Evolutionary conservation across 2,888 invertebrate species (phyloP), one percentile per base, ranked within the genome.

Genomic region (Proisotoma minuta): DNA sequence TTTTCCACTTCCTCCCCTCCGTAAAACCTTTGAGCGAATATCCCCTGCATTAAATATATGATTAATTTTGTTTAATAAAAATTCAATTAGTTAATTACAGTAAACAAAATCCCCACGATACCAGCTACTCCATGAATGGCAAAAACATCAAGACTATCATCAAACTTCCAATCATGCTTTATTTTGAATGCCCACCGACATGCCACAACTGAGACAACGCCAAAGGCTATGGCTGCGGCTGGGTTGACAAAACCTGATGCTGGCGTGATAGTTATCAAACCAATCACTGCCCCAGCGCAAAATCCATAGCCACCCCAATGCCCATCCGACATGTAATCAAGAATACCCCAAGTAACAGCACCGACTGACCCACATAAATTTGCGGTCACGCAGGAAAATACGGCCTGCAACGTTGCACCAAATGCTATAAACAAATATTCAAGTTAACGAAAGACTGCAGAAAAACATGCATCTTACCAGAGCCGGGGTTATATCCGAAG

Each of bases 231-330:
- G 12, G 61, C 62, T 12, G 70, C 66, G 15, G 61, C 12, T 3
- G 70, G 70, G 18, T 60, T 52, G 1, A 71, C 67, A 51, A 51
- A 71, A 20, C 72, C 72, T 5, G 65, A 68, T 1, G 63, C 69
- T 5, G 69, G 68, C 2, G 68, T 68, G 24, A 65, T 65, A 2
- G 61, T 57, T 0, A 61, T 65, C 3, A 69, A 48, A n/a, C 70
- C 72, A 20, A 64, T 63, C 24, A 72, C 63, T 15, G 67, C 68
- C 8, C 72, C 71, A n/a, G 62, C 49, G 48, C 70, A 70, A 28
- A 72, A 72, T 3, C 66, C 69, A 18, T 70, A 24, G 1, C 70
- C 63, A 12, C 70, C 70, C 27, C 64, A 72, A 20, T 65, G 62
- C 57, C 52, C 65, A 54, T 27, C 52, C 10, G 29, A 26, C 1